Base-by-base conservation (phyloP, 2,797 vertebrate species). In the Tokudaia tokunoshimensis region DNA sequence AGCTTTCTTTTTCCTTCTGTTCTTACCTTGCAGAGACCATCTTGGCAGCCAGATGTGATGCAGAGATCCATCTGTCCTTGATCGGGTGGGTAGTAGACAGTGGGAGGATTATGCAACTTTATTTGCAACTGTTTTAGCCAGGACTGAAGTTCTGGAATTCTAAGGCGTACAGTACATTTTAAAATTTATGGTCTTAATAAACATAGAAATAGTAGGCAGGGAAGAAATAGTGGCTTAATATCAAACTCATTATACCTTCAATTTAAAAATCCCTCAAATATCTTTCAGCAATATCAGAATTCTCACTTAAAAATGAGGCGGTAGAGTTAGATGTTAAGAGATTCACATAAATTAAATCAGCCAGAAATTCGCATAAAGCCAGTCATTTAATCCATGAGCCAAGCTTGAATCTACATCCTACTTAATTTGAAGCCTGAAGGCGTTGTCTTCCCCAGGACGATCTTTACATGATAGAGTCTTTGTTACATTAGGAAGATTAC, bases 121-220 rank as follows among this genome's bases (percentile, higher is more conserved):
- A 85, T 98, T 98, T 99, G 99, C 22, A 99, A 98, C 89, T 98
- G 97, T 97, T 99, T 99, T 97, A 99, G 98, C 99, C 99, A 99
- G 0, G 99, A 99, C 90, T 99, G 44, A 94, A 99, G 98, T 97
- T 99, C 99, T 9, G 99, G 99, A 96, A 99, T 99, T 70, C 99
- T 99, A 97, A 97, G 98, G 97, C 0, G 19, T 37, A 81, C 96
- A 97, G 94, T 89, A 29, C 75, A 65, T 50, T 96, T 83, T 82
- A 41, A 97, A 94, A 91, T 92, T 84, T 81, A 85, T 81, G 75
- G 15, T n/a, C 79, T 50, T 94, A 81, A 94, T 86, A 80, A 50
- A 67, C 29, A 55, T 52, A 80, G n/a, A 74, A 70, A 78, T 20
- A 88, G 78, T 34, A 90, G 81, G 50, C 15, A 96, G 50, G 6